Evolutionary conservation across 1,140 invertebrate genomes (phyloP), one percentile per base, ranked within the genome.

Genomic region (Propsilocerus akamusi): DNA sequence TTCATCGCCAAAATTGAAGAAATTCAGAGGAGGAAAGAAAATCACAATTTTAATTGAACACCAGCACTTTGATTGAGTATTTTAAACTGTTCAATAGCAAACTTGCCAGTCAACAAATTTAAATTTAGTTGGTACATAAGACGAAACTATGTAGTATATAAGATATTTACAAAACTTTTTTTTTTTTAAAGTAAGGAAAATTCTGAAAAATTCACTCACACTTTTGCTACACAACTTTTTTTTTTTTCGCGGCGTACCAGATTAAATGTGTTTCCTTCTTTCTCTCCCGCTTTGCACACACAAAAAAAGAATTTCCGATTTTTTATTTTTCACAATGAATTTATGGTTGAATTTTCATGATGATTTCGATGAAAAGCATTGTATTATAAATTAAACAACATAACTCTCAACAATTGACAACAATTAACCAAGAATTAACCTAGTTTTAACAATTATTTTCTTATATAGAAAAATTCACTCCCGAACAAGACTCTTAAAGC

Each of bases 11-110:
- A 17, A 41, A 41, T 20, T 30, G 10, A 30, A 30, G 2, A 3
- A 11, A 3, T 30, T 30, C n/a, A 11, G 10, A 11, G 10, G 28
- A 11, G 22, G 34, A 8, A 41, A 6, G 10, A 41, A 41, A 41
- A 41, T 41, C 34, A 41, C 34, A 41, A 41, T 41, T 41, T 41
- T 41, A 41, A 41, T 41, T 17, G 34, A 20, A 41, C 34, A 17
- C 17, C 22, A 20, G 12, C 22, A 41, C 8, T 8, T 41, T 41
- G 34, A 41, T 41, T 41, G 34, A 41, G 12, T 41, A 7, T 41
- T 14, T 20, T 20, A 17, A 20, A 20, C 22, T 41, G 34, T 17
- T 41, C 22, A 5, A n/a, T 20, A 41, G 34, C 34, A 41, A 41
- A 20, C 17, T 20, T n/a, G 34, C 17, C 17, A 41, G 34, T 20